Conservation (phyloP, 1,140 invertebrate genomes). For the Neotoxoptera formosana region DNA sequence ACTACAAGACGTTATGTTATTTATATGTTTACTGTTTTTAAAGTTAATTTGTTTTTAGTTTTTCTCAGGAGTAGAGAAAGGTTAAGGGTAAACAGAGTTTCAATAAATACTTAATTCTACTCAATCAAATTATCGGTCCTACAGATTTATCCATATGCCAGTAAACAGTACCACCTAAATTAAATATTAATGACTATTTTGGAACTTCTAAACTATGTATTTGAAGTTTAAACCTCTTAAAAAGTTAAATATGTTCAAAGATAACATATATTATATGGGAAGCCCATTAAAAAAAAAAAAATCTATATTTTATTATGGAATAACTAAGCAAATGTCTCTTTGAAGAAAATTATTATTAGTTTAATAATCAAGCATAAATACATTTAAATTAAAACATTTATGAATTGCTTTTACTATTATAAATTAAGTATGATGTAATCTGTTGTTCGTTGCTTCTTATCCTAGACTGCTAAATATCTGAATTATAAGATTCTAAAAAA, state of each 20-base stretch:
- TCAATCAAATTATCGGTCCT: neutral
- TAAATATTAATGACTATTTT: neutral
- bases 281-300: neutral
- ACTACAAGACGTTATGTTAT: neutral
- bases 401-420: too few species aligned
- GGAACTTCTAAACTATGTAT: neutral
- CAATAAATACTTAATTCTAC: neutral
- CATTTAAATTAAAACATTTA: too few species aligned
- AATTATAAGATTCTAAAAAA: neutral
- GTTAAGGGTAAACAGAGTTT: neutral
- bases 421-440: too few species aligned
- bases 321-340: neutral
- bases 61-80: neutral
- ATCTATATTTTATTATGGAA: neutral
- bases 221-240: neutral
- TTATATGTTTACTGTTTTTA: neutral
- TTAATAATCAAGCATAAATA: neutral
- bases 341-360: neutral
- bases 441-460: neutral
- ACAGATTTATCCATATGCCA: neutral
- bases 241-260: conserved; percentile 9
- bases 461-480: neutral
- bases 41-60: neutral
- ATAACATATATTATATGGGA: neutral
- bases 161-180: conserved; percentile 2